Conservation (phyloP, 2,113 vertebrate genomes). For the Corythaixoides concolor region DNA sequence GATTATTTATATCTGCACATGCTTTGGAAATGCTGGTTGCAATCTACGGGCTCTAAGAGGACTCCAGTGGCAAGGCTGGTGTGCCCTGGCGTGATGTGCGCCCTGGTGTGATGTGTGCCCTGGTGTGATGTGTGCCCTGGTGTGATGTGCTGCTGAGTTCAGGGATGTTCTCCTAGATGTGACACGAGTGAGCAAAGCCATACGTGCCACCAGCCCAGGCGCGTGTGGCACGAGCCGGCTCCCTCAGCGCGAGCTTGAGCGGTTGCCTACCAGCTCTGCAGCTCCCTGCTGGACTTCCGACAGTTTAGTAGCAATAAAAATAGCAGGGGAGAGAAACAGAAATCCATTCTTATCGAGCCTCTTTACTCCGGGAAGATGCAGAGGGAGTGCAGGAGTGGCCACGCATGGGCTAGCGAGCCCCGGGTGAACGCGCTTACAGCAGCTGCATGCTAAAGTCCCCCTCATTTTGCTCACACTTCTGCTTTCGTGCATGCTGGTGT, state of each 20-base stretch:
- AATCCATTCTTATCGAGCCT: neutral
- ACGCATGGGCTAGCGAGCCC: neutral
- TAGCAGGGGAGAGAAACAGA: neutral
- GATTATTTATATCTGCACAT: conserved; percentile 46
- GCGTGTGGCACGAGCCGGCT: fast-evolving
- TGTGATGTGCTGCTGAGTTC: neutral
- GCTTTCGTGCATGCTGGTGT: fast-evolving
- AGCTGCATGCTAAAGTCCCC: fast-evolving
- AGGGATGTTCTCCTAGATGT: neutral
- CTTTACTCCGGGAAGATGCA: neutral
- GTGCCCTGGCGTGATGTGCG: neutral
- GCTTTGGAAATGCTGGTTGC: neutral
- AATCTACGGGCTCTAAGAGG: neutral
- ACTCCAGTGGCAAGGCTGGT: neutral
- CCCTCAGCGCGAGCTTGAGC: fast-evolving
- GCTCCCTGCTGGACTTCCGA: neutral
- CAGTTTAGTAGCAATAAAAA: neutral
- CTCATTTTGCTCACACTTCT: neutral
- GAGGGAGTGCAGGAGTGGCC: neutral
- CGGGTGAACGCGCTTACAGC: fast-evolving
- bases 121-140: too few relatives aligned
- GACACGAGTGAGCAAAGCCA: fast-evolving
- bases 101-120: too few relatives aligned
- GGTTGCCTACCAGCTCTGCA: neutral
- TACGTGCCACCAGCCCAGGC: fast-evolving